These are phyloP conservation scores for Scaptomyza cyrtandrae DNA, from an alignment of 2,888 invertebrate genomes.

Conservation along the genomic window DNA sequence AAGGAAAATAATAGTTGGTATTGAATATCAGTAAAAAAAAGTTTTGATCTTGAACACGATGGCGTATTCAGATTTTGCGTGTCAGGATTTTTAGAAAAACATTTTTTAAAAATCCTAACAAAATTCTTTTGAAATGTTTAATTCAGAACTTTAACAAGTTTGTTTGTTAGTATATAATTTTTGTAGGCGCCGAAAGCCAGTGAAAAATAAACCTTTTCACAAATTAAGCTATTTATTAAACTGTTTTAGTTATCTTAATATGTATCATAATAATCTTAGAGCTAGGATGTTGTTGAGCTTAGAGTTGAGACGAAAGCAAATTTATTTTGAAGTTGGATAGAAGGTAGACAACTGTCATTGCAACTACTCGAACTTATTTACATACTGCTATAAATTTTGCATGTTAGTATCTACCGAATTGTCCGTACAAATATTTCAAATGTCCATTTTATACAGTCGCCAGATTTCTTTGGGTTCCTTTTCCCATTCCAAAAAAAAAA, in stretches of 20 bases:
- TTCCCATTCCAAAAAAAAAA: background rate
- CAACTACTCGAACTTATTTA: conserved; percentile 5
- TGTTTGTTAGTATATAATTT: background rate
- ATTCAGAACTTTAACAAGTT: background rate
- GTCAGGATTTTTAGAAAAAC: too few species aligned
- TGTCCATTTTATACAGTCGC: conserved; percentile 40
- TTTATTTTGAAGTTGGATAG: background rate
- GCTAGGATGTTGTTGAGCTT: background rate
- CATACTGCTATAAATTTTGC: conserved; percentile 17
- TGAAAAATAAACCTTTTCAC: background rate
- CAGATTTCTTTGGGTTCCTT: conserved; percentile 28
- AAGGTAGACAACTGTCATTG: background rate
- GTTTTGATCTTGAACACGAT: too few species aligned
- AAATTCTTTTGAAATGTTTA: background rate
- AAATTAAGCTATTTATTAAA: background rate
- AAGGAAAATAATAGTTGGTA: too few species aligned
- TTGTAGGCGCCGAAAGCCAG: background rate
- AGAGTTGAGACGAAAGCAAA: background rate
- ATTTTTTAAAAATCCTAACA: too few species aligned
- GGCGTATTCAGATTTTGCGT: too few species aligned
- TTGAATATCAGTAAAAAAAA: too few species aligned
- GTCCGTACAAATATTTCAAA: conserved; percentile 18
- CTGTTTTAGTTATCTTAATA: background rate
- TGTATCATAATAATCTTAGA: too few species aligned
- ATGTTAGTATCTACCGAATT: conserved; percentile 13